A percentile compares a stretch with the other conserved stretches of the same genome.
phyloP scores from a whole-genome alignment of 2,797 vertebrate species.

The Synaphobranchus kaupii region DNA sequence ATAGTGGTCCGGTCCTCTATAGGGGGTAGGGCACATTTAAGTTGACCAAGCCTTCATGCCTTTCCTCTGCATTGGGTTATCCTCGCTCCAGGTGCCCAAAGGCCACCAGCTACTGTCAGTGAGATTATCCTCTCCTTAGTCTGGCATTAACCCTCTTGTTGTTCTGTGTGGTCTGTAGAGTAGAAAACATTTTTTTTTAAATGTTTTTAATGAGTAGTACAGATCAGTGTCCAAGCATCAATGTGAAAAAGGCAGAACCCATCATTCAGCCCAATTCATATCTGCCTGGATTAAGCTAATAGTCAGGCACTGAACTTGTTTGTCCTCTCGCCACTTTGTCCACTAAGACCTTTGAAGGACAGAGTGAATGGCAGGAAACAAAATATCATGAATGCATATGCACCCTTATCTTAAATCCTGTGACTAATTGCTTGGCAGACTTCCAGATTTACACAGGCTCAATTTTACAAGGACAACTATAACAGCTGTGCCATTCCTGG shows the following conservation, averaged over 20 bases:
- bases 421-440: constrained; percentile 7
- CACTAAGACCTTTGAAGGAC: neutral
- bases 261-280: neutral
- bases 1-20: neutral
- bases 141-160: neutral
- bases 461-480: constrained; percentile 7
- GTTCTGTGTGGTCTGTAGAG: neutral
- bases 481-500: constrained; percentile 14
- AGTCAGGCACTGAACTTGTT: neutral
- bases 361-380: neutral
- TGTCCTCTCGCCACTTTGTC: neutral
- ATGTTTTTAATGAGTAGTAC: neutral
- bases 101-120: neutral
- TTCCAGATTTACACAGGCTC: neutral
- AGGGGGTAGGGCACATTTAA: neutral
- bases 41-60: neutral
- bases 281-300: neutral
- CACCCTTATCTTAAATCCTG: constrained; percentile 8
- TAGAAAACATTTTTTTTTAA: neutral
- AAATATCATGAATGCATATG: neutral
- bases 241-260: neutral
- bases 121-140: neutral
- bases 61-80: neutral
- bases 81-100: neutral
- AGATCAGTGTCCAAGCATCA: neutral